Evolutionary conservation across 2,797 vertebrate genomes (phyloP), one percentile per base, ranked within the genome.

Genomic region (Notamacropus eugenii): DNA sequence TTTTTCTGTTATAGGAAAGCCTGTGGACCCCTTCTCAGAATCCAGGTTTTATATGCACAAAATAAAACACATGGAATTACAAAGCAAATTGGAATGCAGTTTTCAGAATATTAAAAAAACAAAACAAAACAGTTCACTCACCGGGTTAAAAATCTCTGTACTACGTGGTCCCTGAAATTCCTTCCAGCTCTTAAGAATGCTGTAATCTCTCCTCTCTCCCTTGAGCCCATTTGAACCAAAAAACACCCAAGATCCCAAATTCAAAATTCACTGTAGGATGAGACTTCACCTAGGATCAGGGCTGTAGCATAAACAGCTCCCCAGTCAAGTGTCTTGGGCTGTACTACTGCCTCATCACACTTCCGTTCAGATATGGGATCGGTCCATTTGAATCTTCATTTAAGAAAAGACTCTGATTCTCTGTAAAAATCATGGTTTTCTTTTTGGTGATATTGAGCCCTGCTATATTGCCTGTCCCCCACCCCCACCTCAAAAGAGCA

Each of bases 361-460:
- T 52, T 96, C 91, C 28, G 19, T 92, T 95, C 82, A 94, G 54
- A 91, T 96, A 95, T 96, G 74, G 95, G 94, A 91, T 93, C 46
- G 34, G 1, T 93, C 34, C 31, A 56, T 92, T 97, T 94, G 52
- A 40, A n/a, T 31, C 40, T 96, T 94, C 28, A 90, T 82, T 93
- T 82, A 82, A 92, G 91, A 97, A 97, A 34, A 55, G 91, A 91
- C 40, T 95, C 97, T 91, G 91, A 93, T 34, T 93, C 29, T 19
- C 6, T 82, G 40, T 40, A 82, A 10, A 82, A 82, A 40, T 22
- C n/a, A 40, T 3, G 29, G 24, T 40, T 82, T 82, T 74, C 22
- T 46, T 19, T n/a, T 74, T 24, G n/a, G 46, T 4, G 16, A 5
- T 40, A 40, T 24, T 6, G 67, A 74, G 6, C 67, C n/a, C 19